These are phyloP conservation scores for Otis tarda DNA, from an alignment of 2,113 vertebrate species.

Conservation along the genomic window DNA sequence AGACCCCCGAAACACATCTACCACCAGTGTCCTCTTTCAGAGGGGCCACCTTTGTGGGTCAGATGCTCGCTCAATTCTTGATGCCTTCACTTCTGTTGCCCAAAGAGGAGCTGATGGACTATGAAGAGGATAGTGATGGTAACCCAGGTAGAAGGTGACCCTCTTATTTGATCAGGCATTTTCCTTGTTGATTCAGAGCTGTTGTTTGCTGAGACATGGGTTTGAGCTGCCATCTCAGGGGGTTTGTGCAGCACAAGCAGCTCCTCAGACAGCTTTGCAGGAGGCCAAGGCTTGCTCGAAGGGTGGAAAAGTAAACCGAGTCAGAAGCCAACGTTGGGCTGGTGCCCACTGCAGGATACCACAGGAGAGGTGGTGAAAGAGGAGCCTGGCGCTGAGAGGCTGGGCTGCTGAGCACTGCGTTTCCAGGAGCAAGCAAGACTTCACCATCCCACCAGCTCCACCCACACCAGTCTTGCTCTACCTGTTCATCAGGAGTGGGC, in stretches of 20 bases:
- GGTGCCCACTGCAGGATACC: not conserved
- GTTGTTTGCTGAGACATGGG: fast-evolving
- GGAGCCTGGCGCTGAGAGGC: not conserved
- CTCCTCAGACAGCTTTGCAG: not conserved
- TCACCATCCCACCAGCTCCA: not conserved
- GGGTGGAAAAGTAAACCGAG: not conserved
- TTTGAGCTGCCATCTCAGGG: not conserved
- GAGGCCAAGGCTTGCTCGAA: not conserved
- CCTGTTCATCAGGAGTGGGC: not conserved
- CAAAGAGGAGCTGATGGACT: not conserved
- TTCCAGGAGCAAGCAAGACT: not conserved
- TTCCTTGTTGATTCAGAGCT: not conserved
- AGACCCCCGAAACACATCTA: not conserved
- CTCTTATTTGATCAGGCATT: not conserved
- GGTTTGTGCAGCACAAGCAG: not conserved
- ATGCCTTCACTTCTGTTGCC: not conserved
- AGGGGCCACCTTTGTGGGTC: not conserved
- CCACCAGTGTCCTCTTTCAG: not conserved
- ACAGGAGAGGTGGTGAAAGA: not conserved
- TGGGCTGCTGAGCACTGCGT: not conserved
- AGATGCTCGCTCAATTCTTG: not conserved
- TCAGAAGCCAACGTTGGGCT: not conserved
- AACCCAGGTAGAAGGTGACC: not conserved
- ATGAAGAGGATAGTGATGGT: not conserved
- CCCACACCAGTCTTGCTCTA: not conserved